These are phyloP conservation scores for Drosophila ustulata DNA, from an alignment of 2,888 invertebrate species.

Conservation along the genomic window DNA sequence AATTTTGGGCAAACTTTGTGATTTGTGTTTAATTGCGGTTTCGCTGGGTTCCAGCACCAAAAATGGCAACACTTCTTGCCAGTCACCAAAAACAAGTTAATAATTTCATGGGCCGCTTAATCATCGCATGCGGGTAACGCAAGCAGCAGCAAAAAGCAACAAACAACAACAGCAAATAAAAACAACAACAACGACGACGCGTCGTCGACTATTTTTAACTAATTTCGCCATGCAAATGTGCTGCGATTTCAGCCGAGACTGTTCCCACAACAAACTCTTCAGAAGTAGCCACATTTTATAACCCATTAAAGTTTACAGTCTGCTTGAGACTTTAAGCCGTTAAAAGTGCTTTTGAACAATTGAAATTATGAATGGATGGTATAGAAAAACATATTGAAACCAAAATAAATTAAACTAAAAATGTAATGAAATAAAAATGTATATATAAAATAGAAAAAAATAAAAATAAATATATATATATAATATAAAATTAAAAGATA, in stretches of 20 bases:
- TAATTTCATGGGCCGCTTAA: slow-evolving; percentile 71
- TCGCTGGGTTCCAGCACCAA: slow-evolving; percentile 55
- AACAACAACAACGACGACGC: not conserved
- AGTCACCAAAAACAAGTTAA: slow-evolving; percentile 73
- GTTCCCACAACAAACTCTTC: not conserved
- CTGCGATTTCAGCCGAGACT: slow-evolving; percentile 7
- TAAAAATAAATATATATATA: too few species aligned
- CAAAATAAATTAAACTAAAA: not conserved
- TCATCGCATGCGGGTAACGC: slow-evolving; percentile 60
- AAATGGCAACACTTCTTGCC: slow-evolving; percentile 65
- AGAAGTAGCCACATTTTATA: not conserved
- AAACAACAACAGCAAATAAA: not conserved
- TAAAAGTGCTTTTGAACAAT: not conserved
- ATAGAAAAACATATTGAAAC: not conserved
- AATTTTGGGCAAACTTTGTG: slow-evolving; percentile 63
- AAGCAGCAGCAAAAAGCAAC: slow-evolving; percentile 8
- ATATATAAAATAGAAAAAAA: too few species aligned
- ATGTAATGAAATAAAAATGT: too few species aligned
- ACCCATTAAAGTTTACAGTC: not conserved
- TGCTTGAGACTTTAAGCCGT: not conserved
- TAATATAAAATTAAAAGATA: too few species aligned
- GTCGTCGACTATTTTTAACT: slow-evolving; percentile 61
- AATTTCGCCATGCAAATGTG: slow-evolving; percentile 46
- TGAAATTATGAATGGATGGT: not conserved
- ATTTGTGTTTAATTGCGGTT: slow-evolving; percentile 71